These are phyloP conservation scores for Polia nebulosa DNA, from an alignment of 2,888 invertebrate species.

Conservation along the genomic window DNA sequence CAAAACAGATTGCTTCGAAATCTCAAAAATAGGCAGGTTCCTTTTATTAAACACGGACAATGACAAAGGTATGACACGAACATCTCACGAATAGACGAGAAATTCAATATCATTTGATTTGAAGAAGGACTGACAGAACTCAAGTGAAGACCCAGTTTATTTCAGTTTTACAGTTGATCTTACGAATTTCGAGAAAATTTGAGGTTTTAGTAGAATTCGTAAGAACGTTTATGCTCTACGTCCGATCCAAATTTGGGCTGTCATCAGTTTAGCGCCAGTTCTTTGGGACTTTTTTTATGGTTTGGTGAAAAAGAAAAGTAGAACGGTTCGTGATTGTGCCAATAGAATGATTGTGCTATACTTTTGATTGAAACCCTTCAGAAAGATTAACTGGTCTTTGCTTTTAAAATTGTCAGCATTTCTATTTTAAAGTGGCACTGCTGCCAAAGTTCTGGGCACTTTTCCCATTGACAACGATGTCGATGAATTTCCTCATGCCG, in stretches of 20 bases:
- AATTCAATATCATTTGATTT: slow-evolving; percentile 15
- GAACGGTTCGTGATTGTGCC: not conserved
- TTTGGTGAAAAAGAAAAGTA: not conserved
- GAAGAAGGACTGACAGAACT: slow-evolving; percentile 27
- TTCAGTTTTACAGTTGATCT: not conserved
- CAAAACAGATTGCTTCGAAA: slow-evolving; percentile 3
- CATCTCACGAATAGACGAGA: slow-evolving; percentile 14
- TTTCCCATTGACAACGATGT: too few species aligned
- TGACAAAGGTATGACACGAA: slow-evolving; percentile 20
- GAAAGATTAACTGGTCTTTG: too few species aligned
- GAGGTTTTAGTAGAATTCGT: not conserved
- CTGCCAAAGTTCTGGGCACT: too few species aligned
- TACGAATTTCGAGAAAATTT: slow-evolving; percentile 1
- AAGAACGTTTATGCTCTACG: not conserved
- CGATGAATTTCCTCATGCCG: too few species aligned
- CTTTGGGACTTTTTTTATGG: not conserved
- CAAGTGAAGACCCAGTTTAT: slow-evolving; percentile 9
- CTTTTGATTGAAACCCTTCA: too few species aligned
- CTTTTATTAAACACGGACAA: slow-evolving; percentile 5
- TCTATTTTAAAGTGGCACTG: too few species aligned
- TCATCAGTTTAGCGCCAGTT: not conserved
- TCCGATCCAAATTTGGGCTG: not conserved
- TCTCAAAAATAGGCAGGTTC: not conserved
- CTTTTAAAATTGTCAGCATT: too few species aligned
- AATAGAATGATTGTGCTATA: not conserved